Evolutionary conservation across 2,797 vertebrate genomes (phyloP).

Genomic region (Macrochelys suwanniensis): DNA sequence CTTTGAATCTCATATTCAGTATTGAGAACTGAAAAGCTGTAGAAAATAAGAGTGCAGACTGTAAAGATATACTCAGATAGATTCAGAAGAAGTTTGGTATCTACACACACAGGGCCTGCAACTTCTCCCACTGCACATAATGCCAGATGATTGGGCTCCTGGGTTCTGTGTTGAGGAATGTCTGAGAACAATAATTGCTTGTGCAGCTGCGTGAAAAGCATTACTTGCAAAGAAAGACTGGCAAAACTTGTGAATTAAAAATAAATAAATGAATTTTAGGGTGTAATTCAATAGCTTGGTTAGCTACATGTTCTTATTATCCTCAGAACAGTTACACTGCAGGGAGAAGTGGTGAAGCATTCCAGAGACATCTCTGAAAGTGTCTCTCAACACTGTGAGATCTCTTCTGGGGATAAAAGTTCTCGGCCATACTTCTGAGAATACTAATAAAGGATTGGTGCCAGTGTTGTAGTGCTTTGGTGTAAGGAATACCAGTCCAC

Average conservation of each 20-base stretch:
- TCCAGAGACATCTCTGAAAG: neutral
- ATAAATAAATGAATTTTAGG: neutral
- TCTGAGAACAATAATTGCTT: fast-evolving
- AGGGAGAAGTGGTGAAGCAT: neutral
- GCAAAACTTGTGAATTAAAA: neutral
- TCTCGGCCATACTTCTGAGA: too few species aligned
- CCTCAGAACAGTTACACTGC: neutral
- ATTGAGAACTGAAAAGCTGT: neutral
- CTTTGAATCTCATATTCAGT: neutral
- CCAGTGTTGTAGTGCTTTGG: neutral
- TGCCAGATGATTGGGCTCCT: neutral
- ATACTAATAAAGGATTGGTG: too few species aligned
- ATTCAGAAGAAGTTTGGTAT: neutral
- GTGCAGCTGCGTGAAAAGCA: neutral
- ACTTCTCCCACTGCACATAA: neutral
- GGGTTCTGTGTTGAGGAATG: neutral
- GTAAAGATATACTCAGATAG: neutral
- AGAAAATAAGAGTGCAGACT: neutral
- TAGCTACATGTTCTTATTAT: neutral
- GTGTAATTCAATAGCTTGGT: neutral
- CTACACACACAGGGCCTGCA: fast-evolving
- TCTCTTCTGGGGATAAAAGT: neutral
- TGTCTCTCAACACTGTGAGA: neutral
- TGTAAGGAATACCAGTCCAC: neutral
- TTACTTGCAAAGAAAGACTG: neutral